Evolutionary conservation across 2,113 vertebrate genomes (phyloP).

Genomic region (Glaucomys volans): DNA sequence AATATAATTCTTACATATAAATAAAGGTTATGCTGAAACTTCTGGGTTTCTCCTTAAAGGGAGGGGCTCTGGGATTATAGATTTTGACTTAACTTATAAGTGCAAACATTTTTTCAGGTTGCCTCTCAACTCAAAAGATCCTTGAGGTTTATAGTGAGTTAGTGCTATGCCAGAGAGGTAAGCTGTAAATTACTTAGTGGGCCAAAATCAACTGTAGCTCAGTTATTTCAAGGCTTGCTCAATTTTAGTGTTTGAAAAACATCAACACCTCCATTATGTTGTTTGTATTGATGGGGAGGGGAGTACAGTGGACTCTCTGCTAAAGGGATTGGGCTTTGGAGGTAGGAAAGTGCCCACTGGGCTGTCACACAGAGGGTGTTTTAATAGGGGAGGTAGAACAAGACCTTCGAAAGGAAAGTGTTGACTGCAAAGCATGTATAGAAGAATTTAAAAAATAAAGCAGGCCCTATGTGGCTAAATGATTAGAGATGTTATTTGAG

Average conservation of each 20-base stretch:
- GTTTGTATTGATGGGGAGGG: slow-evolving; percentile 67
- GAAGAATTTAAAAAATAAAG: slow-evolving; percentile 75
- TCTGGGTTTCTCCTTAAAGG: slow-evolving; percentile 59
- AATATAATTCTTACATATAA: slow-evolving; percentile 18
- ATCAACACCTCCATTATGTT: slow-evolving; percentile 82
- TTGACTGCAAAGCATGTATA: slow-evolving; percentile 77
- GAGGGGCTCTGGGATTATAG: neutral
- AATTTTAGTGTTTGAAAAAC: slow-evolving; percentile 82
- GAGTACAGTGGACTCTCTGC: slow-evolving; percentile 73
- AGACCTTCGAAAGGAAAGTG: slow-evolving; percentile 76
- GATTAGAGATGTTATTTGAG: slow-evolving; percentile 72
- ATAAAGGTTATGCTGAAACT: slow-evolving; percentile 8
- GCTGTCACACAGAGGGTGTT: slow-evolving; percentile 69
- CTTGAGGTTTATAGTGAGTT: slow-evolving; percentile 74
- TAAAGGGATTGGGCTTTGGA: slow-evolving; percentile 75
- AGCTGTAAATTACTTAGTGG: slow-evolving; percentile 75
- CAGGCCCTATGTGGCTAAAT: slow-evolving; percentile 62
- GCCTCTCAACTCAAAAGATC: slow-evolving; percentile 59
- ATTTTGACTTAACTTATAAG: slow-evolving; percentile 56
- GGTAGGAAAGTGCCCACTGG: slow-evolving; percentile 65
- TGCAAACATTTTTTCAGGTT: slow-evolving; percentile 70
- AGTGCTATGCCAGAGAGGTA: slow-evolving; percentile 70
- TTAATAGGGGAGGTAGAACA: slow-evolving; percentile 77
- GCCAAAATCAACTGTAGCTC: slow-evolving; percentile 81
- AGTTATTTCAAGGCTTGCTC: slow-evolving; percentile 80